Evolutionary conservation across 2,797 vertebrate genomes (phyloP).

Genomic region (Lagocephalus sceleratus): DNA sequence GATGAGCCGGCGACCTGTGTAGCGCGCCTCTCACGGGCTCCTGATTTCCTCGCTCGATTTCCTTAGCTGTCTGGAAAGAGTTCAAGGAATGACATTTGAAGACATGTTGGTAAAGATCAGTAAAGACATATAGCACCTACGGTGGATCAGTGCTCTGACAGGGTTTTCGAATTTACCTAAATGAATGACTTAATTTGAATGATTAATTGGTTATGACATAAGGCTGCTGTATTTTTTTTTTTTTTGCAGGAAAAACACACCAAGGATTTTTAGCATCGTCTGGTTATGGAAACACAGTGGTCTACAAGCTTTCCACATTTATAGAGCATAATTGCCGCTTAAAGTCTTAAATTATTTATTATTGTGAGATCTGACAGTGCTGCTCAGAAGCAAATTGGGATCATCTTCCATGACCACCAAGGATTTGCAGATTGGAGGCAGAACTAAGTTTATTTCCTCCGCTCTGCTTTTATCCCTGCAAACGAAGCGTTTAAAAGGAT

Average conservation of each 20-base stretch:
- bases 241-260: too few species aligned
- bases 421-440: constrained; percentile 86
- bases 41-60: too few species aligned
- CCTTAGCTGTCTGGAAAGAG: too few species aligned
- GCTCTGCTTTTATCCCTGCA: constrained; percentile 83
- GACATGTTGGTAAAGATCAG: neutral
- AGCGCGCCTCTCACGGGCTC: too few species aligned
- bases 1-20: too few species aligned
- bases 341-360: constrained; percentile 85
- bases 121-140: constrained; percentile 4
- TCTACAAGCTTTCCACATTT: constrained; percentile 78
- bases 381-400: constrained; percentile 85
- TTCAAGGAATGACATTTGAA: too few species aligned
- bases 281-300: constrained; percentile 63
- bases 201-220: constrained; percentile 64
- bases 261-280: constrained; percentile 60
- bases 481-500: constrained; percentile 86
- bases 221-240: constrained; percentile 65
- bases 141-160: too few species aligned
- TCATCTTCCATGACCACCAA: constrained; percentile 87
- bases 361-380: constrained; percentile 83
- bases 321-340: constrained; percentile 82
- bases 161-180: too few species aligned
- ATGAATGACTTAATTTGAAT: constrained; percentile 2
- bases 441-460: constrained; percentile 85